phyloP scores from a whole-genome alignment of 2,888 invertebrate species.

The Geotrupes spiniger region DNA sequence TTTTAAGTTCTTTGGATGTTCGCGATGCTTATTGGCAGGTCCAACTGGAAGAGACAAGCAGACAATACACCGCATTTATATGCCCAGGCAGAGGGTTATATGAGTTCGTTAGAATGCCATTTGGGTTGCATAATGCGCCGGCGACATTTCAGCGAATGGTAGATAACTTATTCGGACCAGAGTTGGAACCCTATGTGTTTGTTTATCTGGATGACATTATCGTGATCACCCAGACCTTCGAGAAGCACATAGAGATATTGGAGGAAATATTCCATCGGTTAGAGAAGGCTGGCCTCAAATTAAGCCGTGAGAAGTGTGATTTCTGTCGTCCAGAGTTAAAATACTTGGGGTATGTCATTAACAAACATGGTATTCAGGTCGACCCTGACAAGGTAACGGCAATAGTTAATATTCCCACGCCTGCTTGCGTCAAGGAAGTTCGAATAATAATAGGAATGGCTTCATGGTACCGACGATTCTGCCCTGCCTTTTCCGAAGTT shows the following conservation, averaged over 20 bases:
- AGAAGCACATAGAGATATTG: slow-evolving; percentile 4
- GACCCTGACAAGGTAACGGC: slow-evolving; percentile 28
- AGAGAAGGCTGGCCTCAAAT: slow-evolving; percentile 6
- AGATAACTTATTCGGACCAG: slow-evolving; percentile 30
- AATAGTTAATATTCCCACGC: slow-evolving; percentile 28
- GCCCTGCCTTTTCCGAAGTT: slow-evolving; percentile 20
- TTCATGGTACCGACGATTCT: slow-evolving; percentile 35
- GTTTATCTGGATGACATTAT: slow-evolving; percentile 14
- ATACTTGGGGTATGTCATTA: slow-evolving; percentile 36
- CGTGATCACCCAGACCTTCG: slow-evolving; percentile 3
- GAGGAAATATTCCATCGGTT: slow-evolving; percentile 3
- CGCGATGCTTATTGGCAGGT: slow-evolving; percentile 35
- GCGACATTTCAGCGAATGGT: slow-evolving; percentile 35
- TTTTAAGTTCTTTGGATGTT: slow-evolving; percentile 23
- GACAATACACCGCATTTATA: slow-evolving; percentile 35
- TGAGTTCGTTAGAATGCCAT: slow-evolving; percentile 35
- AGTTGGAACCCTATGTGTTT: slow-evolving; percentile 17
- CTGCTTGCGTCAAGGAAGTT: slow-evolving; percentile 26
- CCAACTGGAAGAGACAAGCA: slow-evolving; percentile 27
- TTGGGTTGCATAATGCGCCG: slow-evolving; percentile 33
- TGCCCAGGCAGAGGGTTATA: slow-evolving; percentile 33
- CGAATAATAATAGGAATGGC: slow-evolving; percentile 34
- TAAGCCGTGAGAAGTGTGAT: slow-evolving; percentile 30
- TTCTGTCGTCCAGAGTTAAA: slow-evolving; percentile 25
- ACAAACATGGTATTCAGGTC: slow-evolving; percentile 24